phyloP scores from a whole-genome alignment of 2,113 vertebrate species.

The Dermatemys mawii region DNA sequence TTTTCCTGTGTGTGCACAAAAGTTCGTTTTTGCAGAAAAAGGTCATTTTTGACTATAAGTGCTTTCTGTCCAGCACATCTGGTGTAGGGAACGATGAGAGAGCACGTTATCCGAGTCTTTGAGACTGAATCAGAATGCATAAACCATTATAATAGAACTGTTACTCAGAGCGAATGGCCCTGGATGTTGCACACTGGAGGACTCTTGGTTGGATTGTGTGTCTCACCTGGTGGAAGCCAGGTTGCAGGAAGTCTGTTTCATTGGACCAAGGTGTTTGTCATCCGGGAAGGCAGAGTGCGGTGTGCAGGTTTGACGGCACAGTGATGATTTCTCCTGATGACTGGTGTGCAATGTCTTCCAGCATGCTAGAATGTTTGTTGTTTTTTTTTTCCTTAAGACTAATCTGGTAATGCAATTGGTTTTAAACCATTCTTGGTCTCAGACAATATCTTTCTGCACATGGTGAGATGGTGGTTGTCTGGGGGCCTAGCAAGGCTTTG shows the following conservation, averaged over 20 bases:
- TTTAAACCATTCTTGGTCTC: conserved; percentile 62
- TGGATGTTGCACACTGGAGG: neutral
- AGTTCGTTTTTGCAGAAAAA: neutral
- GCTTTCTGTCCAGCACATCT: neutral
- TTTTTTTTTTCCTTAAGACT: conserved; percentile 57
- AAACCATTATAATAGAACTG: neutral
- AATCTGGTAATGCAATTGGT: conserved; percentile 40
- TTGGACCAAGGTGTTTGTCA: neutral
- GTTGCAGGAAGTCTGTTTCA: neutral
- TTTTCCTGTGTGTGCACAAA: neutral
- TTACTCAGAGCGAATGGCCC: accelerated
- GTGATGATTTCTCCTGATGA: neutral
- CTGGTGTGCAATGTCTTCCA: conserved; percentile 40
- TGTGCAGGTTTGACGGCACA: conserved; percentile 7
- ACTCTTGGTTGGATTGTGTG: neutral
- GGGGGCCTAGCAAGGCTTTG: conserved; percentile 39
- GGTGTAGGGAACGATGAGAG: neutral
- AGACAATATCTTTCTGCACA: conserved; percentile 28
- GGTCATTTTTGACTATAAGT: neutral
- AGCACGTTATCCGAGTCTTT: neutral
- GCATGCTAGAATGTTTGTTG: conserved; percentile 43
- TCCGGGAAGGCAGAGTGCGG: neutral
- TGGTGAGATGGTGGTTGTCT: conserved; percentile 62
- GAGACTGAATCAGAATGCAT: neutral
- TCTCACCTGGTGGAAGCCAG: neutral